Conservation (phyloP, 2,797 vertebrate genomes). For the Anniella stebbinsi region DNA sequence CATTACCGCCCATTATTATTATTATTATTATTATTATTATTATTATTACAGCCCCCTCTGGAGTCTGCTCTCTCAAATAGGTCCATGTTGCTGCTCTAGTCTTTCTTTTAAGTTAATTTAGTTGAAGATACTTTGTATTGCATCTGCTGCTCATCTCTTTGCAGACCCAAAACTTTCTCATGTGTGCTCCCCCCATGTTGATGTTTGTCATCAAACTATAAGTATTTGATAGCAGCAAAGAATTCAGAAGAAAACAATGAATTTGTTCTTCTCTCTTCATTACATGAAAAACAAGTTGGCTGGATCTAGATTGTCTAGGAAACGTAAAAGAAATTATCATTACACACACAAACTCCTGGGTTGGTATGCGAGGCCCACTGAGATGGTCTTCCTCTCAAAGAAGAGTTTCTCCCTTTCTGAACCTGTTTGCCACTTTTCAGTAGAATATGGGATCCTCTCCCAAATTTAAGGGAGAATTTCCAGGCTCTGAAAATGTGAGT, state of each 20-base stretch:
- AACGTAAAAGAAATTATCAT: too few species aligned
- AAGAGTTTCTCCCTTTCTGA: background rate
- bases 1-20: too few species aligned
- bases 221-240: background rate
- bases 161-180: background rate
- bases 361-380: background rate
- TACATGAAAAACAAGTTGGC: background rate
- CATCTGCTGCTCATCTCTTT: background rate
- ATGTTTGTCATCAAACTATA: background rate
- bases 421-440: background rate
- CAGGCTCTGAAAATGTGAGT: background rate
- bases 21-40: too few species aligned
- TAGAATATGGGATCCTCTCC: background rate
- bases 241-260: background rate
- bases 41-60: background rate
- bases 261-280: background rate
- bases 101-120: background rate
- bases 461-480: background rate
- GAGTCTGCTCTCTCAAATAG: background rate
- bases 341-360: background rate
- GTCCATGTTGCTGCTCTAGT: background rate
- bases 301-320: background rate
- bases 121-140: background rate
- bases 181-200: background rate
- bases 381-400: too few species aligned